These are phyloP conservation scores for Pediacus dermestoides DNA, from an alignment of 2,888 invertebrate species.

Conservation along the genomic window DNA sequence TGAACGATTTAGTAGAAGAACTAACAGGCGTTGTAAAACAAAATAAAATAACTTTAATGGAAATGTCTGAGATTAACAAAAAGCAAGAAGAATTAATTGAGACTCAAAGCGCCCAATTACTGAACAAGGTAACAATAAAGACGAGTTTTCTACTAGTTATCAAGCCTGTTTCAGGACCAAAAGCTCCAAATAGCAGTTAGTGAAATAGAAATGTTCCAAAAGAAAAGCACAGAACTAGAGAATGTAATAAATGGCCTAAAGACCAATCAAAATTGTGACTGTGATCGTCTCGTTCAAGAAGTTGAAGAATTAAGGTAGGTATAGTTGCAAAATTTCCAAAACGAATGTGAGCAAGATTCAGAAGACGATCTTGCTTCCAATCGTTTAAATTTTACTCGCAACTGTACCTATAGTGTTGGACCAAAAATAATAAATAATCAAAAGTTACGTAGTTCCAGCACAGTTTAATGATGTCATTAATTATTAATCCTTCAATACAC, in stretches of 20 bases:
- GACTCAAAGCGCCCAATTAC: conserved; percentile 28
- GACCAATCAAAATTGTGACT: too few relatives aligned
- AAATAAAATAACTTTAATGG: conserved; percentile 31
- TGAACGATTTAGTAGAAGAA: conserved; percentile 30
- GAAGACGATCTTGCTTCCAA: neutral
- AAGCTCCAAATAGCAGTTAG: conserved; percentile 25
- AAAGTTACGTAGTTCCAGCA: too few relatives aligned
- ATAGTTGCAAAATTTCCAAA: conserved; percentile 4
- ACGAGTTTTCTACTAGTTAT: conserved; percentile 5
- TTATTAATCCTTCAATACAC: too few relatives aligned
- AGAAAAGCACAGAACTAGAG: conserved; percentile 21
- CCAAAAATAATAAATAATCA: too few relatives aligned
- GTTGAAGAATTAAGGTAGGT: conserved; percentile 26
- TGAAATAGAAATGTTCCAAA: conserved; percentile 27
- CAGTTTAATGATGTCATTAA: too few relatives aligned
- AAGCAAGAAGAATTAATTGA: conserved; percentile 30
- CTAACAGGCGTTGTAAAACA: conserved; percentile 30
- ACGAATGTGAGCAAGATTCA: conserved; percentile 1
- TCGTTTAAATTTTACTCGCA: neutral
- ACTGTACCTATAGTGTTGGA: too few relatives aligned
- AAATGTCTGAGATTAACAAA: conserved; percentile 31
- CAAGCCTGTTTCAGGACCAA: conserved; percentile 22
- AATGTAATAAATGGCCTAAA: conserved; percentile 25
- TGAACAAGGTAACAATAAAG: conserved; percentile 25
- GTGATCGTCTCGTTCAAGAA: conserved; percentile 23